These are phyloP conservation scores for Drosophila macrothrix DNA, from an alignment of 2,888 invertebrate genomes.

Conservation along the genomic window DNA sequence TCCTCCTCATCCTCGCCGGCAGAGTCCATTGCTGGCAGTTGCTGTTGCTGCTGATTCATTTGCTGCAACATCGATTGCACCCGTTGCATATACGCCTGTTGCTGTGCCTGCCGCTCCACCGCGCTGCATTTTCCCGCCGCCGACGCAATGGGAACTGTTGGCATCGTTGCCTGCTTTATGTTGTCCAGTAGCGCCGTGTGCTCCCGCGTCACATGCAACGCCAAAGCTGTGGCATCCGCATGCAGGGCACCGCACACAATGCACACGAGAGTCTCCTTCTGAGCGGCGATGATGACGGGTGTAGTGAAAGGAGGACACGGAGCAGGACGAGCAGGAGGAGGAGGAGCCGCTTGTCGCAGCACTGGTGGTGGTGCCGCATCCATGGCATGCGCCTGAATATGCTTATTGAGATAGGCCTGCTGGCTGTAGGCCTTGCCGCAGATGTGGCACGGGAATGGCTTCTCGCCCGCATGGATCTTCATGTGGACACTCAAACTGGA, in stretches of 20 bases:
- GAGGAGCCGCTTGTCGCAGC: not conserved
- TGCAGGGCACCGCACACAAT: constrained; percentile 84
- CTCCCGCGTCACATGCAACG: constrained; percentile 82
- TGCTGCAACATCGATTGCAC: constrained; percentile 73
- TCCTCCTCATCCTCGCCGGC: constrained; percentile 73
- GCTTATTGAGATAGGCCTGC: constrained; percentile 83
- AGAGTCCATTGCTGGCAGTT: constrained; percentile 63
- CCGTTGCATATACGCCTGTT: constrained; percentile 72
- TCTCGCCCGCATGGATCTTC: constrained; percentile 84
- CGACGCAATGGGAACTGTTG: constrained; percentile 17
- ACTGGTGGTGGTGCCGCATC: constrained; percentile 37
- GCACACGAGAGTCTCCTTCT: constrained; percentile 79
- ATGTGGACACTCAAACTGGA: constrained; percentile 85
- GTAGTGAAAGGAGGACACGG: not conserved
- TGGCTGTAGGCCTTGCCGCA: constrained; percentile 84
- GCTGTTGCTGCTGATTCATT: constrained; percentile 67
- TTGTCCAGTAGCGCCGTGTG: constrained; percentile 83
- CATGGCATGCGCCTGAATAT: constrained; percentile 80
- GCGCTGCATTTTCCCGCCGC: constrained; percentile 53
- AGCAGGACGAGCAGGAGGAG: not conserved
- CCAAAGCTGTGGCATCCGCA: constrained; percentile 81
- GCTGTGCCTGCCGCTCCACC: constrained; percentile 67
- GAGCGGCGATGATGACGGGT: not conserved
- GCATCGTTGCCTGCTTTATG: constrained; percentile 67
- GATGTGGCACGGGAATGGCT: constrained; percentile 82